Evolutionary conservation across 2,888 invertebrate genomes (phyloP).

Genomic region (Acanthosoma haemorrhoidale): DNA sequence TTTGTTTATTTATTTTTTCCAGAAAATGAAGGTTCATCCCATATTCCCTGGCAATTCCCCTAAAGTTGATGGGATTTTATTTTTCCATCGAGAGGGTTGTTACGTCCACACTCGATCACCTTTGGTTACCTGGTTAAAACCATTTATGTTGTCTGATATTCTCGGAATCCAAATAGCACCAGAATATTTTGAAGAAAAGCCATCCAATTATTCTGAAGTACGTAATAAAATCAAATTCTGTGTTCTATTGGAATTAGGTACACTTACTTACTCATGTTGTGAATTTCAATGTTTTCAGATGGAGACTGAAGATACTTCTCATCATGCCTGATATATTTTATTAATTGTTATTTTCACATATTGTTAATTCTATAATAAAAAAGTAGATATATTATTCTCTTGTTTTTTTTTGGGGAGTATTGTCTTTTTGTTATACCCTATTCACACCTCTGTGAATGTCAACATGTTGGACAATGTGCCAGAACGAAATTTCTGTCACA

Average conservation of each 20-base stretch:
- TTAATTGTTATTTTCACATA: not conserved
- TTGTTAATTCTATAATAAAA: not conserved
- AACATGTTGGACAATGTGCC: no score
- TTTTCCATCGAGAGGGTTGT: slow-evolving; percentile 78
- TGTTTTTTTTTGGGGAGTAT: no score
- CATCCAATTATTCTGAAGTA: slow-evolving; percentile 25
- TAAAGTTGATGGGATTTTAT: slow-evolving; percentile 77
- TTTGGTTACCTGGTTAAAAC: slow-evolving; percentile 85
- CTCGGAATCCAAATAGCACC: slow-evolving; percentile 45
- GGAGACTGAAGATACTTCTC: not conserved
- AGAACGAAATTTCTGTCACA: no score
- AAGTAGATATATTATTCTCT: not conserved
- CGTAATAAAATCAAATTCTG: not conserved
- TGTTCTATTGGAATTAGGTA: not conserved
- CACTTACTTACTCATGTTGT: not conserved
- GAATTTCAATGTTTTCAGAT: not conserved
- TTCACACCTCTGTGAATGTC: no score
- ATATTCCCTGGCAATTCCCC: slow-evolving; percentile 46
- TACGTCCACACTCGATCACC: slow-evolving; percentile 79
- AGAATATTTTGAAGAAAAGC: slow-evolving; percentile 32
- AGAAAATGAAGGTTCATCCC: slow-evolving; percentile 33
- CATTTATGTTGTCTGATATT: slow-evolving; percentile 80
- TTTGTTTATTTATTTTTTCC: slow-evolving; percentile 13
- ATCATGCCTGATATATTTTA: not conserved
- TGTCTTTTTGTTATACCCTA: no score